phyloP scores from a whole-genome alignment of 2,797 vertebrate genomes.

The Amblyraja radiata region DNA sequence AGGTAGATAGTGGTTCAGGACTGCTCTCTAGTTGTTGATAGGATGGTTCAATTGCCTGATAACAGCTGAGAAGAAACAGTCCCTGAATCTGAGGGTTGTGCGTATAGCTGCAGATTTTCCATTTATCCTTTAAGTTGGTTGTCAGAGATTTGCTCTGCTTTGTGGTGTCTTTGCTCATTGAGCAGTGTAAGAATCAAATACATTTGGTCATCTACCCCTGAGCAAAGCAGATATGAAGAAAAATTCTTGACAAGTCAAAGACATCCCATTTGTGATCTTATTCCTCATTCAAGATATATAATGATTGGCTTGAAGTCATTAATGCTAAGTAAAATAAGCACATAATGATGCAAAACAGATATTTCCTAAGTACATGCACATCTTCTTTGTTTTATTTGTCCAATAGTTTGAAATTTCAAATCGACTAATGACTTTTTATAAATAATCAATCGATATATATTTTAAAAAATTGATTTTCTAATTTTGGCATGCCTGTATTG shows the following conservation, averaged over 20 bases:
- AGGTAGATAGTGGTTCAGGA: no score
- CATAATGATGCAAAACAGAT: not conserved
- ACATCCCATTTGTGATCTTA: not conserved
- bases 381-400: not conserved
- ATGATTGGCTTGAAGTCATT: not conserved
- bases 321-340: not conserved
- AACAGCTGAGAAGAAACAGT: no score
- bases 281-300: not conserved
- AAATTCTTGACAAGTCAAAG: not conserved
- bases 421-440: not conserved
- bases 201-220: not conserved
- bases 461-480: not conserved
- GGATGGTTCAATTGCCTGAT: no score
- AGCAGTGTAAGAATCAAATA: not conserved
- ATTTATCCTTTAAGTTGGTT: not conserved
- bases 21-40: no score
- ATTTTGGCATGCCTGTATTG: not conserved
- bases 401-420: not conserved
- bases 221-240: not conserved
- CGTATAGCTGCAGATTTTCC: not conserved
- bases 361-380: not conserved
- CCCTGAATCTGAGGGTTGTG: not conserved
- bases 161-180: not conserved
- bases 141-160: not conserved
- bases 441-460: not conserved